phyloP scores from a whole-genome alignment of 92 coral and sea anemone genomes.

The Siderastrea siderea region DNA sequence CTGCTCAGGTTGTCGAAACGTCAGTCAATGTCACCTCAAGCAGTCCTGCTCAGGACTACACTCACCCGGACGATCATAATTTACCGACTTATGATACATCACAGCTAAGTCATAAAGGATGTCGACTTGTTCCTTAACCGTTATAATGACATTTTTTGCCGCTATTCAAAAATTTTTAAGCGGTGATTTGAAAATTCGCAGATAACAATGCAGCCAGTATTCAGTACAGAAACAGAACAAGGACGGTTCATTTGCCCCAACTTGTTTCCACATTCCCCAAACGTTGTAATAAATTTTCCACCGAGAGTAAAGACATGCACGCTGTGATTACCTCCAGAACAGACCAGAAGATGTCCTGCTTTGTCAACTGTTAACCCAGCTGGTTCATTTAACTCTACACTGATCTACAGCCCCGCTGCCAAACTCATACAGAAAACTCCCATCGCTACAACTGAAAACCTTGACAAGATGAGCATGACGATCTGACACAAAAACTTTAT shows the following conservation, averaged over 20 bases:
- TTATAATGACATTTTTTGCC: neutral
- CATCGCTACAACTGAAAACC: slow-evolving; percentile 8
- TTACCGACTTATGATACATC: too few relatives aligned
- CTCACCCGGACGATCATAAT: too few relatives aligned
- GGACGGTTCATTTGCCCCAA: slow-evolving; percentile 44
- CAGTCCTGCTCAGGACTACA: too few relatives aligned
- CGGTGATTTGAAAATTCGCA: neutral
- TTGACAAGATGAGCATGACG: neutral
- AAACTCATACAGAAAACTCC: neutral
- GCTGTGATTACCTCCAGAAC: neutral
- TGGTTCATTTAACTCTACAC: too few relatives aligned
- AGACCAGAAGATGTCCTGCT: neutral
- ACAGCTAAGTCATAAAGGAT: too few relatives aligned
- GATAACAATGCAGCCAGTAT: slow-evolving; percentile 51
- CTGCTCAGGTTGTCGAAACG: too few relatives aligned
- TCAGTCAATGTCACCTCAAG: too few relatives aligned
- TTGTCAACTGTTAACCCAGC: too few relatives aligned
- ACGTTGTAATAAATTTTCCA: slow-evolving; percentile 13
- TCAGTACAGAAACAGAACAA: slow-evolving; percentile 26
- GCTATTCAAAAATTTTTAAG: slow-evolving; percentile 3
- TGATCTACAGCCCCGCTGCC: too few relatives aligned
- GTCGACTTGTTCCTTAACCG: too few relatives aligned
- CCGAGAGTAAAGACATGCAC: neutral
- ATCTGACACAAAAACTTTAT: slow-evolving; percentile 57
- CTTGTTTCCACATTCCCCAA: slow-evolving; percentile 45